phyloP scores from a whole-genome alignment of 2,113 vertebrate species.

The Cercopithecus mona region DNA sequence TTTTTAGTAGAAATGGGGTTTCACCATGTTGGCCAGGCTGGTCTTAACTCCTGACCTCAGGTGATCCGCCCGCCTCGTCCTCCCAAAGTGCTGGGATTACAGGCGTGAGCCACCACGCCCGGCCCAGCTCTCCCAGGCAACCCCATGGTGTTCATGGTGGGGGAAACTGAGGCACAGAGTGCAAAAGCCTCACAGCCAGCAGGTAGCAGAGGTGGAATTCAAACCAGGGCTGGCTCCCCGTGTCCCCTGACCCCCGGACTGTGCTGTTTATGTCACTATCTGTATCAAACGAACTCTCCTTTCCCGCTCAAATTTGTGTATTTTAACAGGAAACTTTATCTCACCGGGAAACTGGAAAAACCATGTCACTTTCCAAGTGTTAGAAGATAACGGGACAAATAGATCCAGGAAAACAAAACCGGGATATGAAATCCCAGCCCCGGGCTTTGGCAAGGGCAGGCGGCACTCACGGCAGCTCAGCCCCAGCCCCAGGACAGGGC shows the following conservation, averaged over 20 bases:
- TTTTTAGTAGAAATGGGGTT: too few species aligned
- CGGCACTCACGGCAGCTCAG: not conserved
- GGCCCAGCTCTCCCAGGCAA: too few species aligned
- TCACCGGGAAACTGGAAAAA: conserved; percentile 34
- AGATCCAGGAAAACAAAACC: not conserved
- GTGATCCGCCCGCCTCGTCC: too few species aligned
- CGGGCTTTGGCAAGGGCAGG: not conserved
- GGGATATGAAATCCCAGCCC: not conserved
- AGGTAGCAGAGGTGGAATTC: not conserved
- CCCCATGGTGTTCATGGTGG: not conserved
- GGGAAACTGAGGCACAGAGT: not conserved
- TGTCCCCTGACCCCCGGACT: rapidly evolving
- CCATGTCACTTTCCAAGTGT: conserved; percentile 6
- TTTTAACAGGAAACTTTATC: conserved; percentile 36
- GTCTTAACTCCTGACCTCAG: too few species aligned
- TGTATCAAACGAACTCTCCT: not conserved
- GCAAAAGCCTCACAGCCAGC: rapidly evolving
- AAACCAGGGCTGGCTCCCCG: rapidly evolving
- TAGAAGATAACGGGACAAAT: not conserved
- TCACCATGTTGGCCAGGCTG: too few species aligned
- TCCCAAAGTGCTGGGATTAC: too few species aligned
- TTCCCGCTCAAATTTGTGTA: not conserved
- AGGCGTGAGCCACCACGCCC: too few species aligned
- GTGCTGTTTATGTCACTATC: not conserved
- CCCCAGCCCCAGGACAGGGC: not conserved